These are phyloP conservation scores for Crocodylus rhombifer DNA, from an alignment of 2,797 vertebrate genomes.

Conservation along the genomic window DNA sequence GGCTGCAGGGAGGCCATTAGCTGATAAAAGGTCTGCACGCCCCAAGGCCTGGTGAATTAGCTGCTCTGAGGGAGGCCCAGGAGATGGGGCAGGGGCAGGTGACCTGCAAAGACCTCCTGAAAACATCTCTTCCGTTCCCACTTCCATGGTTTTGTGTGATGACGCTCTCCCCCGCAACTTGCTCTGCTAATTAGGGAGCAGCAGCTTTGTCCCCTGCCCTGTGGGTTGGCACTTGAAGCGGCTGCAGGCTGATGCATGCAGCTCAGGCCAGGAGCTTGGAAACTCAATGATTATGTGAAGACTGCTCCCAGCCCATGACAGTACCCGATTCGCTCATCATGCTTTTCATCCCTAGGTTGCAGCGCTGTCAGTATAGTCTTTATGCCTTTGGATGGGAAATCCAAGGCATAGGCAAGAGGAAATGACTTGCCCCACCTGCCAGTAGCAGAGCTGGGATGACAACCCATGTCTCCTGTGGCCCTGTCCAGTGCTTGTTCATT, in stretches of 20 bases:
- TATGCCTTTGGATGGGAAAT: not conserved
- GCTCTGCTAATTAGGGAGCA: slow-evolving; percentile 31
- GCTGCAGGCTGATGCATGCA: not conserved
- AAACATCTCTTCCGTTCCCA: not conserved
- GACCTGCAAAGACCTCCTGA: slow-evolving; percentile 2
- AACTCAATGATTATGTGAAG: not conserved
- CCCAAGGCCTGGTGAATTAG: slow-evolving; percentile 13
- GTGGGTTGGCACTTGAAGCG: too few species aligned
- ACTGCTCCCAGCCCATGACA: not conserved
- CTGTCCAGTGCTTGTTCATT: not conserved
- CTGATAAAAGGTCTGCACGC: not conserved
- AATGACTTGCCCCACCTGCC: not conserved
- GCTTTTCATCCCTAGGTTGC: not conserved
- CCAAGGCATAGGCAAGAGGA: not conserved
- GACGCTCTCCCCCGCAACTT: not conserved
- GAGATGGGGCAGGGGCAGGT: too few species aligned
- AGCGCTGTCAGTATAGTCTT: not conserved
- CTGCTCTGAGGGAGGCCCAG: not conserved
- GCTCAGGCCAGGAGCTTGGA: not conserved
- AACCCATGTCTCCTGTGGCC: not conserved
- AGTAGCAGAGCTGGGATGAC: not conserved
- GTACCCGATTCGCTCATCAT: not conserved
- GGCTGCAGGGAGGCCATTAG: not conserved
- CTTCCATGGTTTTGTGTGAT: not conserved
- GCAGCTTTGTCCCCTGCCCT: not conserved